Percentiles rank a stretch among this genome's conserved stretches.
These are phyloP conservation scores for Otis tarda DNA, from an alignment of 2,113 vertebrate genomes.

Conservation along the genomic window DNA sequence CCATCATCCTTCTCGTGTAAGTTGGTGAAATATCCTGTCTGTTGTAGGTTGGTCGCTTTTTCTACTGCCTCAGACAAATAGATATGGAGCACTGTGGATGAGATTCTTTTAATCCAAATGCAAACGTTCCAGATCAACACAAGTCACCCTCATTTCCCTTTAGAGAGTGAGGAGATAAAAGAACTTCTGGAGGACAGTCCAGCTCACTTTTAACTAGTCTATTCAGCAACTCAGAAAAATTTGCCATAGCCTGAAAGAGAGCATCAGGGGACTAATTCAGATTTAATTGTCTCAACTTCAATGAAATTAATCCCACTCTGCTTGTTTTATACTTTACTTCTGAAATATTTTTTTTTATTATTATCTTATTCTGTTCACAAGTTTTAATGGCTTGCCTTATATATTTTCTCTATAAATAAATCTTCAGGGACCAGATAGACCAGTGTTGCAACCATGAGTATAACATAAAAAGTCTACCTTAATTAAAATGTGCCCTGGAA, in stretches of 20 bases:
- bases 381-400: background rate
- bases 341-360: background rate
- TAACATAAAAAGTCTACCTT: background rate
- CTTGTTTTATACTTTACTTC: background rate
- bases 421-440: background rate
- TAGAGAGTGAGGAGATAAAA: background rate
- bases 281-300: background rate
- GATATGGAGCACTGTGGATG: background rate
- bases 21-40: background rate
- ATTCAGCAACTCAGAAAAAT: background rate
- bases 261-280: background rate
- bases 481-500: background rate
- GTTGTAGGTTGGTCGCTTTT: background rate
- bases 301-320: background rate
- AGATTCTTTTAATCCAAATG: background rate
- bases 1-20: background rate
- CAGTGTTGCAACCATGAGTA: background rate
- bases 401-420: background rate
- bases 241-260: background rate
- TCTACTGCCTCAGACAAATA: background rate
- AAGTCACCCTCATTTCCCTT: background rate
- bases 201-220: background rate
- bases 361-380: background rate
- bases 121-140: background rate
- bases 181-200: background rate